A percentile compares a stretch with the other conserved stretches of the same genome.
Conservation (phyloP, 2,797 vertebrate genomes). For the Lutjanus campechanus region DNA sequence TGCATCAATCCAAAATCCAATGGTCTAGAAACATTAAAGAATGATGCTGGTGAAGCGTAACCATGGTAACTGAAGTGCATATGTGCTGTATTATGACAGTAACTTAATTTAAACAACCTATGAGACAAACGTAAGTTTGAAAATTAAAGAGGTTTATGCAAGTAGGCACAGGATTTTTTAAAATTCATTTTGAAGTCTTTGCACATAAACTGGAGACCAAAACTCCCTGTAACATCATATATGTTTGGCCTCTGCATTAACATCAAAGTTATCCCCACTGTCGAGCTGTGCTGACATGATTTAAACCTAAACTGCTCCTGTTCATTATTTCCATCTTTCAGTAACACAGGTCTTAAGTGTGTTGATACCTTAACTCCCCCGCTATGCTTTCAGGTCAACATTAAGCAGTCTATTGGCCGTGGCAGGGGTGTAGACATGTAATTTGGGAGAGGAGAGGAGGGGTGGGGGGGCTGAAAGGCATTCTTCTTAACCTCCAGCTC, state of each 20-base stretch:
- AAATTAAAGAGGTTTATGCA: no score
- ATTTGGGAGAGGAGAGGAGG: conserved; percentile 78
- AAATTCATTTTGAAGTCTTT: background rate
- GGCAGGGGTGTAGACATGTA: conserved; percentile 84
- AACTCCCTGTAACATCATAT: background rate
- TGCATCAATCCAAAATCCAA: no score
- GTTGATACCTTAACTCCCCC: conserved; percentile 74
- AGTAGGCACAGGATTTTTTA: no score
- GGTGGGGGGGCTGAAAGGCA: conserved; percentile 78
- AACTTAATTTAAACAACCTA: no score
- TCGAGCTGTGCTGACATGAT: conserved; percentile 45
- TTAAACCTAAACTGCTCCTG: conserved; percentile 33
- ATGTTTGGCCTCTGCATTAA: conserved; percentile 24
- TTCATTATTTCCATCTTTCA: conserved; percentile 61
- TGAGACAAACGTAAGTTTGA: no score
- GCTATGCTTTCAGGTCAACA: conserved; percentile 76
- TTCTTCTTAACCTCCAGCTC: conserved; percentile 84
- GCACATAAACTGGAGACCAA: background rate
- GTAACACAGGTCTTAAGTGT: conserved; percentile 62
- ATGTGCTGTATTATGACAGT: no score
- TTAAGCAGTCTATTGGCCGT: conserved; percentile 79
- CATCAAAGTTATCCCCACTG: conserved; percentile 29
- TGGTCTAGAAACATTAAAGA: no score
- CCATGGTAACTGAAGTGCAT: no score
- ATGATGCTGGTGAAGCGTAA: no score